A percentile compares a stretch with the other conserved stretches of the same genome.
These are phyloP conservation scores for Micromussa lordhowensis DNA, from an alignment of 92 coral and sea anemone species.

Conservation along the genomic window DNA sequence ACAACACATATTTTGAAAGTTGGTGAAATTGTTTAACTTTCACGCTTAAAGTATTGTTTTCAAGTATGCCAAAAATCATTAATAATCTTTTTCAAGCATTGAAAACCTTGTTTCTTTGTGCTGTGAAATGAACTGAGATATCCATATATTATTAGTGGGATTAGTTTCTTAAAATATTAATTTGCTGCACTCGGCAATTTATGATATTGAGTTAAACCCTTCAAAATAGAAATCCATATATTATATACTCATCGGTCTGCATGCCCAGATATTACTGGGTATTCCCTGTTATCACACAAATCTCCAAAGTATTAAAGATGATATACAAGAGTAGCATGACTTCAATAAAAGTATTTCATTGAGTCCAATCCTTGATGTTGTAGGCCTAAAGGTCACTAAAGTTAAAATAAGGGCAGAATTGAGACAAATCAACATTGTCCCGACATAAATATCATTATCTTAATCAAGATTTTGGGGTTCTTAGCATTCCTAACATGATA, in stretches of 20 bases:
- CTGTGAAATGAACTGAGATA: background rate
- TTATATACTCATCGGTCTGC: background rate
- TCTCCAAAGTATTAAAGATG: background rate
- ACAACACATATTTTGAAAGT: background rate
- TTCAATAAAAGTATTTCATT: background rate
- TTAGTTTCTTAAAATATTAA: background rate
- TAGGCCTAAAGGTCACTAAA: background rate
- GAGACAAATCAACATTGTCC: background rate
- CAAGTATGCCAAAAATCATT: background rate
- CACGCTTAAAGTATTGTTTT: background rate
- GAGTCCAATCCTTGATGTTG: background rate
- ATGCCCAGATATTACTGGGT: background rate
- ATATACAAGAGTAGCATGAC: background rate
- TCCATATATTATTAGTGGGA: background rate
- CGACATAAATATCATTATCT: background rate
- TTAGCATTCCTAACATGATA: constrained; percentile 42
- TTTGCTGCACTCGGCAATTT: background rate
- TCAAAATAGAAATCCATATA: background rate
- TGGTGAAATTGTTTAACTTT: background rate
- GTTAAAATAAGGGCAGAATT: background rate
- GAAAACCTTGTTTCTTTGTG: background rate
- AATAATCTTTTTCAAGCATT: background rate
- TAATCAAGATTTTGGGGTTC: background rate
- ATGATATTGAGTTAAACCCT: background rate
- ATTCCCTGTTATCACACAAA: background rate